Percentiles rank a stretch among this genome's conserved stretches.
These are phyloP conservation scores for Otus scops DNA, from an alignment of 2,797 vertebrate genomes.

Conservation along the genomic window DNA sequence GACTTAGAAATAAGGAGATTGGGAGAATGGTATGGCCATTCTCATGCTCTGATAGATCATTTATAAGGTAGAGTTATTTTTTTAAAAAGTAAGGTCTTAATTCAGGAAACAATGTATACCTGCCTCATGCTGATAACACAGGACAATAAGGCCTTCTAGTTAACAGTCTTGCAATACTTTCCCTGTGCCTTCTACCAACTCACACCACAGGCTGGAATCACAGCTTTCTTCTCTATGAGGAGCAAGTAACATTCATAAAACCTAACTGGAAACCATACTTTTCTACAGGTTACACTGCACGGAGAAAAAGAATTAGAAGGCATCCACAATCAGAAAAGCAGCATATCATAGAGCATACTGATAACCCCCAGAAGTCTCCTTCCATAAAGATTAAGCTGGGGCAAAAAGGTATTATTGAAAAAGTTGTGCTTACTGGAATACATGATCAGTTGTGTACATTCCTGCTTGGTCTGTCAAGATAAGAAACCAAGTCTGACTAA, in stretches of 20 bases:
- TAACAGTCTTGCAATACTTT: background rate
- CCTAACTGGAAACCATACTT: background rate
- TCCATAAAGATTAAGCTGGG: background rate
- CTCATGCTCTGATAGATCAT: background rate
- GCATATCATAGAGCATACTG: fast-evolving
- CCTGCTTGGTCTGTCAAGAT: background rate
- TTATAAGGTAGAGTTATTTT: background rate
- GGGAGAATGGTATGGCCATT: background rate
- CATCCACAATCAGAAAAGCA: background rate
- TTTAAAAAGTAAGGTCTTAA: background rate
- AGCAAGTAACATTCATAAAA: background rate
- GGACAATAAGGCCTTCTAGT: background rate
- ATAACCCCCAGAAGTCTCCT: background rate
- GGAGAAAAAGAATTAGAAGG: background rate
- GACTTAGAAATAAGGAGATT: background rate
- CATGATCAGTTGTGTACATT: background rate
- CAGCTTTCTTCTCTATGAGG: background rate
- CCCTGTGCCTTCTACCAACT: background rate
- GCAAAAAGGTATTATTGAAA: background rate
- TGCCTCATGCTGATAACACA: background rate
- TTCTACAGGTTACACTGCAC: background rate
- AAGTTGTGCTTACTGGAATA: background rate
- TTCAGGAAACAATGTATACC: background rate
- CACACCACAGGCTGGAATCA: background rate
- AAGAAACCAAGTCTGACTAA: background rate